Base-by-base conservation (phyloP, 2,888 invertebrate species). In the Schrankia costaestrigalis region DNA sequence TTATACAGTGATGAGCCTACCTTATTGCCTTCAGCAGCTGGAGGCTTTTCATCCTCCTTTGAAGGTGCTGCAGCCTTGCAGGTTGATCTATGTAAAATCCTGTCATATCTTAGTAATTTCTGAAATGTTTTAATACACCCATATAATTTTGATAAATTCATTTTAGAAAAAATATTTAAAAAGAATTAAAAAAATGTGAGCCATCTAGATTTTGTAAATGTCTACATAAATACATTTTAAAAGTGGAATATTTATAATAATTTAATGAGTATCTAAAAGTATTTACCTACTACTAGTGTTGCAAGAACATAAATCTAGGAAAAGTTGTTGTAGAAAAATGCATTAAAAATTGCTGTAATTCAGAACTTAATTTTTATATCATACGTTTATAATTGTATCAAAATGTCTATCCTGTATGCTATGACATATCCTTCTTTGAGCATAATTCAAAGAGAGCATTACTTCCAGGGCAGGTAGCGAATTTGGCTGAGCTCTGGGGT, bases 141-240 rank as follows among this genome's bases (percentile, higher is more conserved):
- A 53, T 75, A 57, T 45, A 84, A 80, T 78, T 82, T 84, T 31
- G 66, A 55, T 54, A 73, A 64, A 37, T 48, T 64, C 86, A 85
- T 85, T 50, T 37, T 71, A 25, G 17, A 4, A 59, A 66, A 68
- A 74, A 63, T 51, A 50, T 38, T 49, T 56, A 41, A 38, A 46
- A 46, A 44, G 54, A 41, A 30, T 32, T 41, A 41, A 41, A 34
- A 47, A 56, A 59, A 58, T 54, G 39, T 39, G 38, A 53, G 53
- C 81, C 82, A 56, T 50, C 78, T 80, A 58, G 81, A 76, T 75
- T 63, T 41, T 6, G 10, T 26, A 31, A 52, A 43, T 33, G 11
- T 25, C 10, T 12, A 26, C 82, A 63, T 13, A 6, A 89, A 69
- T 90, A 91, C 36, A 94, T 74, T 81, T 93, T 94, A 69, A 95